Conservation (phyloP, 2,113 vertebrate species). For the Syrrhaptes paradoxus region DNA sequence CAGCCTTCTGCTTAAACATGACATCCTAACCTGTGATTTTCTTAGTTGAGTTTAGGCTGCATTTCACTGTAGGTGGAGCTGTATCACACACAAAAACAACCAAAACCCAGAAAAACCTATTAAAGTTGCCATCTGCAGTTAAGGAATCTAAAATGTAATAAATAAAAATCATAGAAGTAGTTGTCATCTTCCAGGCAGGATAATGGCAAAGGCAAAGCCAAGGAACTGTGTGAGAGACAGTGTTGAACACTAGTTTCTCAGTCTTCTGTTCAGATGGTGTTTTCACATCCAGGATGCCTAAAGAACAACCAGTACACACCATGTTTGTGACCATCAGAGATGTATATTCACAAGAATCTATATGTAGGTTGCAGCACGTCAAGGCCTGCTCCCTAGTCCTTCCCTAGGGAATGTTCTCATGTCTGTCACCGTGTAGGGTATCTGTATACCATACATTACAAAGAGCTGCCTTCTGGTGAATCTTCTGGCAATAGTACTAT, state of each 20-base stretch:
- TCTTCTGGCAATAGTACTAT: background rate
- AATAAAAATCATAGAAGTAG: background rate
- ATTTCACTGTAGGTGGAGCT: slow-evolving; percentile 45
- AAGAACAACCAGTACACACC: background rate
- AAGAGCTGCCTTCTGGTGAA: background rate
- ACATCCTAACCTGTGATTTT: background rate
- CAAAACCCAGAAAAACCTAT: background rate
- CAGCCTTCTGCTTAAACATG: background rate
- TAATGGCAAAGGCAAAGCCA: background rate
- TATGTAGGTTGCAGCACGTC: fast-evolving
- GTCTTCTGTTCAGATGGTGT: background rate
- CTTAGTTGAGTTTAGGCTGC: background rate
- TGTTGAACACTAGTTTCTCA: background rate
- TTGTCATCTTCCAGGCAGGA: background rate
- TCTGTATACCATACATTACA: background rate
- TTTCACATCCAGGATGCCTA: background rate
- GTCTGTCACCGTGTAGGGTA: background rate
- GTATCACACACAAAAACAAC: background rate
- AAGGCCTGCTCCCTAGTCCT: too few species aligned
- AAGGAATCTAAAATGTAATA: background rate
- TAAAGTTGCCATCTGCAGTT: background rate
- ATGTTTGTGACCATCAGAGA: fast-evolving
- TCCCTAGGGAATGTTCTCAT: background rate
- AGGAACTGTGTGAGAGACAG: background rate
- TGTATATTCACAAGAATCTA: background rate